Base-by-base conservation (phyloP, 64 coral and sea anemone species). In the Porites lutea region DNA sequence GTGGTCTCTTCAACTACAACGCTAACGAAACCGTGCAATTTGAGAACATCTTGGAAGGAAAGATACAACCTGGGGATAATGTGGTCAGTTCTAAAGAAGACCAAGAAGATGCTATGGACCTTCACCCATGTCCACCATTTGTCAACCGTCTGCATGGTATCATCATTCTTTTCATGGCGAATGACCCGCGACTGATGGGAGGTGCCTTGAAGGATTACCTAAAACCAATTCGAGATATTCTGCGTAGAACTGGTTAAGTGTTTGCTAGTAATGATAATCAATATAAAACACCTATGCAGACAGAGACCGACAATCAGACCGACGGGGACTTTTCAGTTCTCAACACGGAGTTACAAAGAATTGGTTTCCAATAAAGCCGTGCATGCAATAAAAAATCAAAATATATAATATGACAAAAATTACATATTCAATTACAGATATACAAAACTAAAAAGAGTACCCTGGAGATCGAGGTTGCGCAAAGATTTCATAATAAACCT, bases 1-100 rank as follows among this genome's bases (percentile, higher is more conserved):
- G 82, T 48, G 89, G 94, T 2, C 92, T 95, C 88, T 95, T 92
- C 43, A 55, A 82, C 11, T 95, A 92, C 65, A 37, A 58, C 54
- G 59, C 48, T 11, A 58, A 82, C n/a, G 89, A 95, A 37, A 68
- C 61, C 2, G 4, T 55, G 43, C 75, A 88, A 69, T 95, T 95
- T 59, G 53, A 87, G 18, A 89, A 95, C 43, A 92, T 95, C 77
- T 46, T 95, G 20, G 47, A 53, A 13, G 94, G 94, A 10, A 69
- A 89, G 19, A 43, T 92, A 11, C 87, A 88, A 23, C 65, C 93
- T 48, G 93, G 93, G n/a, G 80, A 90, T 86, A 71, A 21, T 13
- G 91, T 90, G 43, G 48, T 76, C 20, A 59, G 74, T 23, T 69
- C 66, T 18, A 51, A 54, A n/a, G 88, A 69, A 4, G 88, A 78